phyloP scores from a whole-genome alignment of 2,888 invertebrate genomes.

The Trissoscelio sp. region DNA sequence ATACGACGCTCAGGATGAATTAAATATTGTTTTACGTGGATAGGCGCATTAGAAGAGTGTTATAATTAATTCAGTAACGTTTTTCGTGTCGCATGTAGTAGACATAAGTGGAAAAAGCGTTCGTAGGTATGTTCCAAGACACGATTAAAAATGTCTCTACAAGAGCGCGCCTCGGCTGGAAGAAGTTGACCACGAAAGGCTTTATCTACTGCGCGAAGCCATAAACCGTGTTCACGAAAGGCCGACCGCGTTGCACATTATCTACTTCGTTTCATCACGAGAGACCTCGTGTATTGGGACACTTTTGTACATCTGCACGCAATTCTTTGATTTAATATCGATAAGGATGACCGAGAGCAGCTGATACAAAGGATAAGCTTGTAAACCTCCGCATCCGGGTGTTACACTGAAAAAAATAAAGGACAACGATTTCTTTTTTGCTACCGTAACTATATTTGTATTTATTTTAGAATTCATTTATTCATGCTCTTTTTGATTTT shows the following conservation, averaged over 20 bases:
- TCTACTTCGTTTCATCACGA: slow-evolving; percentile 68
- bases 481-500: too few species aligned
- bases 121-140: slow-evolving; percentile 60
- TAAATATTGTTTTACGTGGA: slow-evolving; percentile 52
- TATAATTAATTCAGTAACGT: slow-evolving; percentile 62
- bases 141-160: slow-evolving; percentile 68
- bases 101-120: slow-evolving; percentile 64
- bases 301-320: slow-evolving; percentile 66
- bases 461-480: too few species aligned
- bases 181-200: slow-evolving; percentile 66
- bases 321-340: slow-evolving; percentile 66
- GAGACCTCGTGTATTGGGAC: slow-evolving; percentile 66
- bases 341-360: slow-evolving; percentile 49
- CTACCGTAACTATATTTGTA: not conserved
- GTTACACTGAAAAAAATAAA: slow-evolving; percentile 5
- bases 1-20: slow-evolving; percentile 30
- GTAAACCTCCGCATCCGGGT: slow-evolving; percentile 51
- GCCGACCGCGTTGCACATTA: slow-evolving; percentile 66
- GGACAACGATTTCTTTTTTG: slow-evolving; percentile 3
- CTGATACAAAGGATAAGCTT: slow-evolving; percentile 53
- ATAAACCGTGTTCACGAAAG: slow-evolving; percentile 68
- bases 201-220: slow-evolving; percentile 67
- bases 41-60: slow-evolving; percentile 47
- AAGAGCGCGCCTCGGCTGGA: slow-evolving; percentile 57
- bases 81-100: slow-evolving; percentile 53